Evolutionary conservation across 1,140 invertebrate genomes (phyloP), one percentile per base, ranked within the genome.

Genomic region (Galendromus occidentalis): DNA sequence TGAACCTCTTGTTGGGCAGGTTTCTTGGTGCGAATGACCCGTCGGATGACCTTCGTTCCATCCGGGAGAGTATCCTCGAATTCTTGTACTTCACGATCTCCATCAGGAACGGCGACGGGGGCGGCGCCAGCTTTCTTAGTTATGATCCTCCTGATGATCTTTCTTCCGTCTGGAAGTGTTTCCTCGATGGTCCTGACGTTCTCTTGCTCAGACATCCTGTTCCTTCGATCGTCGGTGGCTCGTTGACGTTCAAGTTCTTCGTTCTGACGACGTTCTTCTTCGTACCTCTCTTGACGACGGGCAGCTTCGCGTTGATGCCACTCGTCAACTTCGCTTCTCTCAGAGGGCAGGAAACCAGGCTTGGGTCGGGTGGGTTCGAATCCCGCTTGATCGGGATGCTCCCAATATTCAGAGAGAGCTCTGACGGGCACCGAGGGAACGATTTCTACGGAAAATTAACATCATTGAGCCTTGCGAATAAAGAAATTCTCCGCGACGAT

Each of bases 21-120:
- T 25, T 22, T 25, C 51, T 68, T 69, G 7, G 66, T 70, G 29
- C 69, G 69, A 44, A 69, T 68, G 9, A 70, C 66, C 20, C 66
- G 39, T 22, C 69, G 64, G 30, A 66, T 74, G 7, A 75, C 71
- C 28, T 69, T 71, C 5, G 71, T 71, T n/a, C 75, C 75, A 71
- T 74, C 73, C n/a, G 69, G 68, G 17, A 73, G 65, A 9, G 68
- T 66, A 44, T 73, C 69, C 42, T 75, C 74, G 33, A 74, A 70
- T 44, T 74, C 72, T 51, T 76, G 73, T 2, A 73, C 69, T 39
- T 74, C 70, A 2, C 70, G 70, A 12, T 75, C 71, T 18, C 67
- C 64, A 42, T 70, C 68, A 33, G 74, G 70, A 28, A 59, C 22
- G 14, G 51, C 25, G 14, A 59, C 22, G 1, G 51, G 51, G 25